Percentiles rank a stretch among this genome's conserved stretches.
Evolutionary conservation across 2,797 vertebrate species (phyloP).

Genomic region (Enteromius treurensis): DNA sequence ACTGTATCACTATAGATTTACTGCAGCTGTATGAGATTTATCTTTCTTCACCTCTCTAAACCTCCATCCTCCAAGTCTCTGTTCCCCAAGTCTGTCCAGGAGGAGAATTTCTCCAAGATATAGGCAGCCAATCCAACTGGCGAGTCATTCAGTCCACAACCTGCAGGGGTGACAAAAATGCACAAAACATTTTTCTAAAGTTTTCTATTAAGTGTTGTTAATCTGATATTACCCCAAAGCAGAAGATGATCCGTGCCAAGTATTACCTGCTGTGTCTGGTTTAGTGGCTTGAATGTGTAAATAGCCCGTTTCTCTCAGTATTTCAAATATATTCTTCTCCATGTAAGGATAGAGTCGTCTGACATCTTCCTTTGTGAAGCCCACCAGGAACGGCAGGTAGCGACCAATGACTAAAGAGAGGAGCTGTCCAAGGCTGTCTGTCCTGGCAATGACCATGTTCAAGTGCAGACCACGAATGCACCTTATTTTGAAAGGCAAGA

Average conservation of each 20-base stretch:
- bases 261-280: conserved; percentile 86
- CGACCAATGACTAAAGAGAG: conserved; percentile 78
- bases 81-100: conserved; percentile 81
- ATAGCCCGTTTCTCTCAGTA: conserved; percentile 83
- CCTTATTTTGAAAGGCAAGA: conserved; percentile 65
- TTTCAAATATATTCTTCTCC: conserved; percentile 77
- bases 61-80: conserved; percentile 80
- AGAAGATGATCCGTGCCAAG: conserved; percentile 60
- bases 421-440: conserved; percentile 57
- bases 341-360: conserved; percentile 80
- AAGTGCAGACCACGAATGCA: conserved; percentile 85
- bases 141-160: conserved; percentile 85
- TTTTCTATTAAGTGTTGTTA: not conserved
- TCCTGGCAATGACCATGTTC: conserved; percentile 65
- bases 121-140: conserved; percentile 88
- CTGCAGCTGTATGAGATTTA: not conserved
- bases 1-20: too few species aligned
- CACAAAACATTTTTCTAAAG: not conserved
- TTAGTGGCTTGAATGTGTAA: conserved; percentile 89
- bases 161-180: conserved; percentile 65
- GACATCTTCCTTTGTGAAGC: conserved; percentile 82
- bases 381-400: conserved; percentile 86
- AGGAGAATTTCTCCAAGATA: conserved; percentile 90
- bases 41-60: conserved; percentile 79
- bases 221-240: not conserved